Conservation (phyloP, 2,888 invertebrate genomes). For the Subacronicta megacephala region DNA sequence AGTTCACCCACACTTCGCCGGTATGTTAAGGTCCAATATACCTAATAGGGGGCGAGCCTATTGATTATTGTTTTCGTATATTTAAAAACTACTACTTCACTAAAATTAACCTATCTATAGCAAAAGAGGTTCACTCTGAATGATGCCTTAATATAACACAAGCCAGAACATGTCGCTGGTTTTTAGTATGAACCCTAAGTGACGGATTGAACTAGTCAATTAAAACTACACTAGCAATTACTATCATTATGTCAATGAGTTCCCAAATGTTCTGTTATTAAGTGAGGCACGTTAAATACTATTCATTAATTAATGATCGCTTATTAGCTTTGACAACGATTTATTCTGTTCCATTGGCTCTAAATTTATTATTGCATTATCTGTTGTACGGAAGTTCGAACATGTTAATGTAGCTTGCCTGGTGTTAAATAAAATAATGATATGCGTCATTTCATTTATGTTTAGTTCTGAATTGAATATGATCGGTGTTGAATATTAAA, state of each 20-base stretch:
- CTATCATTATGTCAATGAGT: slow-evolving; percentile 12
- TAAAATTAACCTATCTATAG: no score
- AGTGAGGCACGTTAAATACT: slow-evolving; percentile 20
- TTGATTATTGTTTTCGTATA: no score
- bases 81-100: no score
- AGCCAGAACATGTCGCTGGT: no score
- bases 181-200: no score
- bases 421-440: slow-evolving; percentile 12
- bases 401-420: not conserved
- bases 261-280: slow-evolving; percentile 8
- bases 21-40: no score
- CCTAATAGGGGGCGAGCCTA: no score
- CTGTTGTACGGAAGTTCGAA: not conserved
- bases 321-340: slow-evolving; percentile 41
- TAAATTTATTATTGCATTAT: slow-evolving; percentile 31
- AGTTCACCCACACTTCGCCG: no score
- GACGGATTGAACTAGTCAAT: not conserved
- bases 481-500: no score
- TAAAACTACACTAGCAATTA: slow-evolving; percentile 12
- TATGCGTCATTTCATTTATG: not conserved
- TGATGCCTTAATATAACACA: no score
- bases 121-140: no score
- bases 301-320: slow-evolving; percentile 31
- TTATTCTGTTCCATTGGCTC: slow-evolving; percentile 36
- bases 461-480: no score